Evolutionary conservation across 2,888 invertebrate genomes (phyloP), one percentile per base, ranked within the genome.

Genomic region (Siphonodentalium dalli): DNA sequence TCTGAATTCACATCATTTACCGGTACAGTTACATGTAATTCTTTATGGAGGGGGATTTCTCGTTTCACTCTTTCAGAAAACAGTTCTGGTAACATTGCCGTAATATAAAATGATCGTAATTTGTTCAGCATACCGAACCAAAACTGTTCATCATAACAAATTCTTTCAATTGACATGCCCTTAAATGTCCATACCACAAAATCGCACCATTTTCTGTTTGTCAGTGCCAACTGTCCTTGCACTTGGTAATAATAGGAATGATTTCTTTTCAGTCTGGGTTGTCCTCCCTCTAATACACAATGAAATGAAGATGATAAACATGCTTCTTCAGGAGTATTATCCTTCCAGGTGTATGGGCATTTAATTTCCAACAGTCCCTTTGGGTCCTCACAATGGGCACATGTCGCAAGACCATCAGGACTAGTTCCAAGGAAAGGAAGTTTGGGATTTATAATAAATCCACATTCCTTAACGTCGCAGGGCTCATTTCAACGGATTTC

Each of bases 181-280:
- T 38, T 33, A 27, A 46, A 24, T 29, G 53, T 54, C 54, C 50
- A 58, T 5, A 57, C 42, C n/a, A 47, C 27, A 39, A 57, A 53
- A 43, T 54, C 46, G 38, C 58, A 58, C 50, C 51, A 58, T 23
- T 42, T n/a, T 27, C 33, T 26, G 8, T 27, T 28, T 13, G 31
- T 53, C 11, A 54, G 26, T 27, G 38, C 51, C 38, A 54, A 31
- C 33, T 58, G 58, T 4, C 47, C 50, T 33, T 51, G 51, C n/a
- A 54, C 29, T 37, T 58, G 54, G 21, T 27, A 46, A 23, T 43
- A 47, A 31, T 54, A 51, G 24, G 18, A 34, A 23, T 58, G 50
- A 34, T 40, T 50, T 39, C 13, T 39, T 18, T 54, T 58, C n/a
- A 54, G 20, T 11, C 18, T 9, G 6, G 34, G 2, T 8, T 43